Base-by-base conservation (phyloP, 1,140 invertebrate genomes). In the Cardiocondyla obscurior region DNA sequence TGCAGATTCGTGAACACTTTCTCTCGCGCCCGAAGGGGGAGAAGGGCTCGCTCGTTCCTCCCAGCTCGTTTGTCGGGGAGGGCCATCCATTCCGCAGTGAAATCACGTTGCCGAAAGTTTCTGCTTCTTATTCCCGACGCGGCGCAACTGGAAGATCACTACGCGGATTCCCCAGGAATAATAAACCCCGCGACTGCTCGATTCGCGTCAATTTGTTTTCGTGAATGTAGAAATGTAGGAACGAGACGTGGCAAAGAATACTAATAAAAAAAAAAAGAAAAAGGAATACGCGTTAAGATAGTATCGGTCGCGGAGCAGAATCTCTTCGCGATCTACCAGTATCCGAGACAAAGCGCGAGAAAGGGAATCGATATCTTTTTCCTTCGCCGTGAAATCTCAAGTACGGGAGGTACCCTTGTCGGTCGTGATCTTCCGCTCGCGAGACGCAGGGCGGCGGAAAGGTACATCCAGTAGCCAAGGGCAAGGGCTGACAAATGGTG, bases 401-500 rank as follows among this genome's bases (percentile, higher is more conserved):
- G 28, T 10, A 22, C 12, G 28, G 14, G 30, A 12, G 53, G 25
- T n/a, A n/a, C 14, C 39, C 28, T 16, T 3, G 49, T 33, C 8
- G 7, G 55, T 19, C 73, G 60, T 64, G 69, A 88, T 69, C 57
- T 82, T 16, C 22, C n/a, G 22, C 16, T 14, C 64, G 49, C 65
- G 44, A 70, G 67, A 88, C 65, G 70, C 85, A 67, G 64, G 77
- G 83, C 87, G 57, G 69, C 60, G 39, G 49, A 58, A 58, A 57
- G 42, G 58, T 28, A 62, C 28, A 67, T 70, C 30, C 55, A 49
- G 33, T 77, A 82, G 82, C 82, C 76, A 65, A 85, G 83, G 85
- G 67, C 69, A 65, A 85, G n/a, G n/a, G 72, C 82, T 89, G 85
- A 91, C 87, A 90, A 92, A 90, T 87, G 83, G 86, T 76, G 28